Evolutionary conservation across 1,140 invertebrate species (phyloP), one percentile per base, ranked within the genome.

Genomic region (Berghia stephanieae): DNA sequence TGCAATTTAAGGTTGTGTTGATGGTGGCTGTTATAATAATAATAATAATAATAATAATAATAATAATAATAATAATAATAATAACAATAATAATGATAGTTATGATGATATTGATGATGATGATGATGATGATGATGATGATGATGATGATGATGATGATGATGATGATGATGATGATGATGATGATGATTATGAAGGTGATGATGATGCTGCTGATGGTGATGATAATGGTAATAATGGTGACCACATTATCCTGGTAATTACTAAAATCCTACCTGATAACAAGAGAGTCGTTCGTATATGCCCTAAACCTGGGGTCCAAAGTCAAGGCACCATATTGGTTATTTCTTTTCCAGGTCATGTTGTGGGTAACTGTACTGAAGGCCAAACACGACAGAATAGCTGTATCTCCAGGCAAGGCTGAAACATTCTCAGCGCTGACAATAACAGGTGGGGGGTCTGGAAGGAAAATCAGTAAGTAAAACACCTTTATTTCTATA

Each of bases 391-490:
- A 92, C 6, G 86, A 85, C 24, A 92, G 77, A 6, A 89, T 80
- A 27, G 89, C 91, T n/a, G 84, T 75, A 4, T 85, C 73, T 40
- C 88, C 88, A 6, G 90, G 86, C 24, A 89, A 77, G 0, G 88
- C 89, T 6, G 91, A 89, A 4, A 89, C 88, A 82, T 92, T 91
- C 60, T 82, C 67, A 24, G 89, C 82, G 4, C 83, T 82, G 4
- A 81, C 74, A 21, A 92, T 91, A 10, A 85, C 81, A 16, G 91
- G 91, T 2, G 91, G 91, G 10, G 91, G 91, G 78, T 92, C 91
- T 91, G 83, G 57, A 80, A 81, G 75, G 69, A 40, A 66, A 52
- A 73, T 36, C 16, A n/a, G n/a, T n/a, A n/a, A n/a, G n/a, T n/a
- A n/a, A n/a, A 13, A 49, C n/a, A 13, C 13, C n/a, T 49, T 49